phyloP scores from a whole-genome alignment of 1,140 invertebrate species.

The Drosophila fuyamai region DNA sequence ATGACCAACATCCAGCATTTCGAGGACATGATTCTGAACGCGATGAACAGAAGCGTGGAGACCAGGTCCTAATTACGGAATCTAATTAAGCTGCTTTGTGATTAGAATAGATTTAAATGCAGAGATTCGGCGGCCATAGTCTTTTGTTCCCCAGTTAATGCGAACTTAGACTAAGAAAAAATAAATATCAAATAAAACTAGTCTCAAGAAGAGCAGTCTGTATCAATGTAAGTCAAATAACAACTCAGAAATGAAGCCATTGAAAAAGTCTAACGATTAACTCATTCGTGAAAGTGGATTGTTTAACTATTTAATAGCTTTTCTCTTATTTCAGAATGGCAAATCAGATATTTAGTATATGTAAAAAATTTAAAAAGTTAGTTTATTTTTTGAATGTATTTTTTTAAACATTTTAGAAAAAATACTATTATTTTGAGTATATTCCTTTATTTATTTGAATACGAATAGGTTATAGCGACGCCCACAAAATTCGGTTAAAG shows the following conservation, averaged over 20 bases:
- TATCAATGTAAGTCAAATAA: not conserved
- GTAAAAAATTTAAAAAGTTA: no score
- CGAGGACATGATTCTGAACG: constrained; percentile 35
- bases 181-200: constrained; percentile 15
- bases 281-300: no score
- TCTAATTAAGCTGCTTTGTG: constrained; percentile 1
- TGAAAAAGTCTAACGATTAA: no score
- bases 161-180: constrained; percentile 3
- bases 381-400: no score
- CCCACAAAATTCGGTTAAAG: no score
- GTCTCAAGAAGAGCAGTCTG: not conserved
- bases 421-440: no score
- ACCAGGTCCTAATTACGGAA: constrained; percentile 31
- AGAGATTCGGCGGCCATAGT: constrained; percentile 3
- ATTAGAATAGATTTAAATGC: constrained; percentile 9
- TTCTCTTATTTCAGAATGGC: no score
- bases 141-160: not conserved
- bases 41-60: constrained; percentile 28
- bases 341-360: not conserved
- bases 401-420: no score
- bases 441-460: no score
- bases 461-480: no score
- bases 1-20: constrained; percentile 71
- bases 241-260: not conserved
- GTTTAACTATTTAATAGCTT: no score